phyloP scores from a whole-genome alignment of 2,113 vertebrate genomes.

The Phoxinus phoxinus region DNA sequence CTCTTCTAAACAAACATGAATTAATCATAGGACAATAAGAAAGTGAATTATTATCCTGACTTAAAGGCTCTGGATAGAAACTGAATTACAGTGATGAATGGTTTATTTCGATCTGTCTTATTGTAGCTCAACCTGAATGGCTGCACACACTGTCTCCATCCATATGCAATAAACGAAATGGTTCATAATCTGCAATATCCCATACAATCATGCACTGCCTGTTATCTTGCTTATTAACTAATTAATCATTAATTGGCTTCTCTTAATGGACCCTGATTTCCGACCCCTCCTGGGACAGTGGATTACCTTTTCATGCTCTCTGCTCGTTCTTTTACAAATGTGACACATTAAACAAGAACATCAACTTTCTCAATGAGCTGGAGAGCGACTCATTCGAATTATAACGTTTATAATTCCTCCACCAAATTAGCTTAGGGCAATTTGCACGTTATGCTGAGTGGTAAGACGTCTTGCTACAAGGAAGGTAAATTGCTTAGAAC shows the following conservation, averaged over 20 bases:
- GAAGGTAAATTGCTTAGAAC: not conserved
- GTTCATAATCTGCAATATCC: slow-evolving; percentile 25
- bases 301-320: not conserved
- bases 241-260: slow-evolving; percentile 50
- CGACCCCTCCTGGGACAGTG: slow-evolving; percentile 5
- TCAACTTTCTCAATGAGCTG: slow-evolving; percentile 45
- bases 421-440: slow-evolving; percentile 22
- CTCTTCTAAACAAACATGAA: slow-evolving; percentile 33
- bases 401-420: slow-evolving; percentile 11
- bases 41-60: slow-evolving; percentile 34
- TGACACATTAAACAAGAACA: slow-evolving; percentile 35
- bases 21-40: slow-evolving; percentile 42
- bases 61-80: slow-evolving; percentile 23
- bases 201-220: not conserved
- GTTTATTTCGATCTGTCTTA: not conserved
- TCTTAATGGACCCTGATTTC: slow-evolving; percentile 18
- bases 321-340: slow-evolving; percentile 37
- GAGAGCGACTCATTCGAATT: slow-evolving; percentile 36
- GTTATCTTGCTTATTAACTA: slow-evolving; percentile 52
- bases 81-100: slow-evolving; percentile 38
- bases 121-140: not conserved
- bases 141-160: not conserved
- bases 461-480: not conserved
- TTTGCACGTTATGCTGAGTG: not conserved
- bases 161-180: not conserved